These are phyloP conservation scores for Thaumatotibia leucotreta DNA, from an alignment of 1,140 invertebrate genomes.

Conservation along the genomic window DNA sequence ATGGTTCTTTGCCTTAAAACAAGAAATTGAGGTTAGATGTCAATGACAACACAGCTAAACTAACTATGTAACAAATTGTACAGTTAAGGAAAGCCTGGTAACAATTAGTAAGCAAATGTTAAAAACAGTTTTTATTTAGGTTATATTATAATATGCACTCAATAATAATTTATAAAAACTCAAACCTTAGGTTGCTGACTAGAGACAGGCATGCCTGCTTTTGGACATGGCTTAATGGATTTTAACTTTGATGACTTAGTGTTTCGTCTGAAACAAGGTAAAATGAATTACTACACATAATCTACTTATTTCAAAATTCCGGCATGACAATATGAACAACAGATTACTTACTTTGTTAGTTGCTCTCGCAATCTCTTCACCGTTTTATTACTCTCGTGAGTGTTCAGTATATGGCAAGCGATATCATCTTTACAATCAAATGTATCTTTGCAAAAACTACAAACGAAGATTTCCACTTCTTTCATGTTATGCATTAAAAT, in stretches of 20 bases:
- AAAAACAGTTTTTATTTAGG: no score
- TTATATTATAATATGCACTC: no score
- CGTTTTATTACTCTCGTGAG: not conserved
- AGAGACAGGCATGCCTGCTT: not conserved
- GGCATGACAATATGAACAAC: not conserved
- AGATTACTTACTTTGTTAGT: not conserved
- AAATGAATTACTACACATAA: no score
- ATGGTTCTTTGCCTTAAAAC: not conserved
- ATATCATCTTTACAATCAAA: conserved; percentile 3
- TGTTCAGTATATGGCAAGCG: not conserved
- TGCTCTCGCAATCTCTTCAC: not conserved
- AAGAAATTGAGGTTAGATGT: not conserved
- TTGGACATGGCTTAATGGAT: not conserved
- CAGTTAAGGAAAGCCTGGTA: no score
- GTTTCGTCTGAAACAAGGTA: not conserved
- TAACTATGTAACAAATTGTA: no score
- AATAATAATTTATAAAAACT: not conserved
- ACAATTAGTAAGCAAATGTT: no score
- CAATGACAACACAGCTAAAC: not conserved
- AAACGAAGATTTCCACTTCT: not conserved
- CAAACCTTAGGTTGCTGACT: not conserved
- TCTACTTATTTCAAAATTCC: not conserved
- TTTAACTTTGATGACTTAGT: not conserved
- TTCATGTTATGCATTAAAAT: not conserved
- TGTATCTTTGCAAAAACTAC: conserved; percentile 9